These are phyloP conservation scores for Chesias legatella DNA, from an alignment of 2,888 invertebrate species.

Conservation along the genomic window DNA sequence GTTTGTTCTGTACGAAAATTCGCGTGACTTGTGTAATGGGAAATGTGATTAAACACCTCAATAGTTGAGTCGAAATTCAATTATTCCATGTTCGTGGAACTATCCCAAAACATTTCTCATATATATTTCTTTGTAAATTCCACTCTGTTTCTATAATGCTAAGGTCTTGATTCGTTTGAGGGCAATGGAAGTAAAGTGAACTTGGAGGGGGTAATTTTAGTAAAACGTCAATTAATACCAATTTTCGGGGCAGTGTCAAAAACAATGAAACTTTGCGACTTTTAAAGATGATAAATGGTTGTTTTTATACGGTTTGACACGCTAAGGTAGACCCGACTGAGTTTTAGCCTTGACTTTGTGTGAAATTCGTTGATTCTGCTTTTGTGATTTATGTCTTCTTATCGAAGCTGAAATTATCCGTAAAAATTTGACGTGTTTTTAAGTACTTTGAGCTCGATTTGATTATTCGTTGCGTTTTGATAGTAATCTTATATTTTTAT, in stretches of 20 bases:
- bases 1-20: neutral
- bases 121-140: neutral
- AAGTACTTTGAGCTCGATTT: too few species aligned
- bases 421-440: too few species aligned
- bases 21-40: conserved; percentile 13
- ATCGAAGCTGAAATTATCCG: too few species aligned
- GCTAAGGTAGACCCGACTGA: neutral
- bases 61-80: conserved; percentile 21
- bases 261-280: conserved; percentile 27
- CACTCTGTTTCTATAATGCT: conserved; percentile 6
- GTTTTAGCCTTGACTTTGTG: too few species aligned
- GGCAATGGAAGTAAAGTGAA: neutral
- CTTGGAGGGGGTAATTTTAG: conserved; percentile 18
- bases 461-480: too few species aligned
- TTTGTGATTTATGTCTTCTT: too few species aligned
- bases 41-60: conserved; percentile 23
- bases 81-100: conserved; percentile 10
- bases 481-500: too few species aligned
- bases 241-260: conserved; percentile 33
- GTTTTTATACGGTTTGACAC: conserved; percentile 13
- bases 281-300: conserved; percentile 26
- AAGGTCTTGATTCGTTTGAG: conserved; percentile 5
- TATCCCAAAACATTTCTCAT: conserved; percentile 18
- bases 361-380: too few species aligned
- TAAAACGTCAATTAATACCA: conserved; percentile 28